Base-by-base conservation (phyloP, 2,888 invertebrate genomes). In the Agonopterix arenella region DNA sequence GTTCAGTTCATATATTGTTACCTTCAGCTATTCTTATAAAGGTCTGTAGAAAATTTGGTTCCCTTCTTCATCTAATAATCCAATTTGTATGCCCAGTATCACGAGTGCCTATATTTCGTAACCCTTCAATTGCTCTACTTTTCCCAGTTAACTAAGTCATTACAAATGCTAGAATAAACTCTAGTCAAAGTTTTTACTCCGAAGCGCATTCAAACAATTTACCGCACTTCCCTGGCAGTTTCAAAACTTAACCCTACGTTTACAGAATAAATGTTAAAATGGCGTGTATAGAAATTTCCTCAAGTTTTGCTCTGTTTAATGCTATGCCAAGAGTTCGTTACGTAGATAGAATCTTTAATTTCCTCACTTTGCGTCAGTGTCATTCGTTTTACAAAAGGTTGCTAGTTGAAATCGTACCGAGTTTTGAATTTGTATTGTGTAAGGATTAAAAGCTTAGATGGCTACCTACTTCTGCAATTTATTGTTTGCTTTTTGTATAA, bases 341-440 rank as follows among this genome's bases (percentile, higher is more conserved):
- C 75, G 64, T 53, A 73, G 84, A 84, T 84, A 83, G 74, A 81
- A 84, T 84, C 83, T 82, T 82, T 84, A 84, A 84, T 84, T 84
- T 84, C 82, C 83, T 78, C 64, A 62, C 61, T 64, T 66, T 60
- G 62, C 67, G 69, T 71, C 70, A 68, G 62, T 73, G 75, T 71
- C 73, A 68, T 56, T 70, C 68, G 59, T 55, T 57, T 65, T 61
- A 66, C 64, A 66, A 70, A 73, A 64, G 70, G 63, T 63, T 57
- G 52, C 49, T 65, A 68, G 66, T 58, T 63, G 55, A 47, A 65
- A 61, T 53, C 57, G 61, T 62, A 60, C 52, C 51, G 64, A 70
- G 64, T 65, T 65, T 28, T 62, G 66, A 64, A 68, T 68, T 68
- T 68, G 66, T 57, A 63, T 61, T 55, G 28, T 50, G 46, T 58